Evolutionary conservation across 1,140 invertebrate species (phyloP).

Genomic region (Meloidogyne hapla): DNA sequence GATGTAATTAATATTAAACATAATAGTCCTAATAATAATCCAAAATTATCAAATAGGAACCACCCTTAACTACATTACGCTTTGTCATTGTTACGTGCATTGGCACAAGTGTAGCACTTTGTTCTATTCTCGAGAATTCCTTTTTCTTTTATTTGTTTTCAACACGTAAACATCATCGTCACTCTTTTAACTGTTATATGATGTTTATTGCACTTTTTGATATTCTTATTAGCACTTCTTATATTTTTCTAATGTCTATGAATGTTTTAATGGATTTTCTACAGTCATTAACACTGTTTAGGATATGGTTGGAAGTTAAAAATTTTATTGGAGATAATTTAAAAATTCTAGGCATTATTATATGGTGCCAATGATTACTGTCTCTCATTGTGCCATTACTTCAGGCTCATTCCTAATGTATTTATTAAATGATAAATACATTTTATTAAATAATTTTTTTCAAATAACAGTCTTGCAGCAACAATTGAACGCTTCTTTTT

Average conservation of each 20-base stretch:
- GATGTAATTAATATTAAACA: not conserved
- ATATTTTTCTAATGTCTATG: slow-evolving; percentile 58
- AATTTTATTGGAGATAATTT: no score
- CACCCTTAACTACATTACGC: slow-evolving; percentile 47
- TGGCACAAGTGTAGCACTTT: slow-evolving; percentile 51
- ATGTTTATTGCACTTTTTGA: slow-evolving; percentile 60
- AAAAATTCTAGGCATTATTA: slow-evolving; percentile 37
- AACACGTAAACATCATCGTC: slow-evolving; percentile 50
- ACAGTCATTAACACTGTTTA: slow-evolving; percentile 44
- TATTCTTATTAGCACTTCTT: slow-evolving; percentile 56
- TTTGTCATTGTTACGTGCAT: slow-evolving; percentile 59
- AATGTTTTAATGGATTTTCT: slow-evolving; percentile 58
- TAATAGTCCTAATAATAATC: no score
- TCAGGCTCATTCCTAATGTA: slow-evolving; percentile 57
- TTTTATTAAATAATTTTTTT: not conserved
- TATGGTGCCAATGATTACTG: slow-evolving; percentile 59
- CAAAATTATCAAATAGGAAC: slow-evolving; percentile 23
- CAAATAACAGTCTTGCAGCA: slow-evolving; percentile 42
- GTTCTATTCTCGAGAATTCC: slow-evolving; percentile 50
- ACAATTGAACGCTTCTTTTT: slow-evolving; percentile 60
- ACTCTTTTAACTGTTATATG: slow-evolving; percentile 53
- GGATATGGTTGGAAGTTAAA: slow-evolving; percentile 56
- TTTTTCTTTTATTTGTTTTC: slow-evolving; percentile 56
- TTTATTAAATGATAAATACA: not conserved
- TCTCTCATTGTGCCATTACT: slow-evolving; percentile 61